phyloP scores from a whole-genome alignment of 2,888 invertebrate species.

The Eumerus sabulonum region DNA sequence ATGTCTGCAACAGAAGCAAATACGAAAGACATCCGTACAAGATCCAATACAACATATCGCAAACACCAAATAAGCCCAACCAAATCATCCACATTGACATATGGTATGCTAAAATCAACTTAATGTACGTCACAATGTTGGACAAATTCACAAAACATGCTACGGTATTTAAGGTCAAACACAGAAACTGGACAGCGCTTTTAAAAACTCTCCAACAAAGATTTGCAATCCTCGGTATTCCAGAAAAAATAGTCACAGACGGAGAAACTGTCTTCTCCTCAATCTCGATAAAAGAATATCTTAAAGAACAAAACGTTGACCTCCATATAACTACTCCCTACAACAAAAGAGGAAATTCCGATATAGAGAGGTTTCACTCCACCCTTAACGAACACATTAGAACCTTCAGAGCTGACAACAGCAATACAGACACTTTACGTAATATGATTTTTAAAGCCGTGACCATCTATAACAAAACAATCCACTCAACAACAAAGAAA shows the following conservation, averaged over 20 bases:
- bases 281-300: slow-evolving; percentile 26
- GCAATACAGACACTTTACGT: slow-evolving; percentile 16
- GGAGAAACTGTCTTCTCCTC: slow-evolving; percentile 26
- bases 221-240: slow-evolving; percentile 24
- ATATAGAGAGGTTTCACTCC: slow-evolving; percentile 41
- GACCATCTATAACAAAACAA: too few species aligned
- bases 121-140: slow-evolving; percentile 37
- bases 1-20: slow-evolving; percentile 19
- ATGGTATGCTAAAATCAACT: slow-evolving; percentile 20
- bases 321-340: slow-evolving; percentile 32
- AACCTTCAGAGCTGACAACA: slow-evolving; percentile 31
- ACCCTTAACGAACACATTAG: slow-evolving; percentile 41
- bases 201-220: slow-evolving; percentile 32
- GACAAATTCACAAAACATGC: slow-evolving; percentile 41
- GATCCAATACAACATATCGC: slow-evolving; percentile 1
- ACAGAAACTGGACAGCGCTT: slow-evolving; percentile 42
- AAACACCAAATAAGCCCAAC: background rate
- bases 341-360: slow-evolving; percentile 25
- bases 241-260: slow-evolving; percentile 32
- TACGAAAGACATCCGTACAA: slow-evolving; percentile 23
- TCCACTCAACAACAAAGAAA: slow-evolving; percentile 30
- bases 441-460: too few species aligned
- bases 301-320: slow-evolving; percentile 26
- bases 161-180: slow-evolving; percentile 20
- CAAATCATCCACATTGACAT: slow-evolving; percentile 8